Percentiles rank a stretch among this genome's conserved stretches.
phyloP scores from a whole-genome alignment of 1,140 invertebrate species.

The Eueides isabella region DNA sequence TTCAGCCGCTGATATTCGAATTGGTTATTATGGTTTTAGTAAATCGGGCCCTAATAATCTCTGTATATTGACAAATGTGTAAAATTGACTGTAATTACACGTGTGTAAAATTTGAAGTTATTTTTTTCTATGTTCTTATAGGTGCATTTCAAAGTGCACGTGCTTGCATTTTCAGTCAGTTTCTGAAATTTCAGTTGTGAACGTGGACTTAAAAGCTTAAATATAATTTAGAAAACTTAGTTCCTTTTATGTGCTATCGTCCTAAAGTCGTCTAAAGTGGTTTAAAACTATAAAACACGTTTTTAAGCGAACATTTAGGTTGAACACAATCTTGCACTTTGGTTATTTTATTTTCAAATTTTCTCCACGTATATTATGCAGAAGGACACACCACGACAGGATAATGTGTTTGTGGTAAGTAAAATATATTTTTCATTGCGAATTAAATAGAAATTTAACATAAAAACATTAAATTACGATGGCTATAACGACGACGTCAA shows the following conservation, averaged over 20 bases:
- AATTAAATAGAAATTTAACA: not conserved
- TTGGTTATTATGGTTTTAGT: constrained; percentile 49
- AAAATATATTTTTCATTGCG: constrained; percentile 13
- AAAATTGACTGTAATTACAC: not conserved
- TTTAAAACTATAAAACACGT: constrained; percentile 31
- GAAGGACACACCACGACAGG: constrained; percentile 48
- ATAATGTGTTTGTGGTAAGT: constrained; percentile 73
- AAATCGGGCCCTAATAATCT: constrained; percentile 5
- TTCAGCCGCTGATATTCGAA: constrained; percentile 79
- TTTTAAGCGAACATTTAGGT: constrained; percentile 54
- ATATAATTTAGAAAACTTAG: constrained; percentile 30
- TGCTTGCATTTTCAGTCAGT: constrained; percentile 75
- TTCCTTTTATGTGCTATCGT: constrained; percentile 19
- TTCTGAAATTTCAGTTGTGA: constrained; percentile 60
- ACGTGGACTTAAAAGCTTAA: constrained; percentile 43
- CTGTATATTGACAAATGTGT: constrained; percentile 19
- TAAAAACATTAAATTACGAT: not conserved
- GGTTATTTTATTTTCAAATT: constrained; percentile 66
- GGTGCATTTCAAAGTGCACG: constrained; percentile 75
- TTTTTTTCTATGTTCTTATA: constrained; percentile 55
- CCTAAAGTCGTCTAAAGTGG: not conserved
- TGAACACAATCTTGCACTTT: constrained; percentile 60
- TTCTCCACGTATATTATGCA: constrained; percentile 41
- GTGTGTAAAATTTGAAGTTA: constrained; percentile 16
- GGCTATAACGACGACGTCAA: not conserved